Conservation (phyloP, 1,140 invertebrate species). For the Nasonia giraulti region DNA sequence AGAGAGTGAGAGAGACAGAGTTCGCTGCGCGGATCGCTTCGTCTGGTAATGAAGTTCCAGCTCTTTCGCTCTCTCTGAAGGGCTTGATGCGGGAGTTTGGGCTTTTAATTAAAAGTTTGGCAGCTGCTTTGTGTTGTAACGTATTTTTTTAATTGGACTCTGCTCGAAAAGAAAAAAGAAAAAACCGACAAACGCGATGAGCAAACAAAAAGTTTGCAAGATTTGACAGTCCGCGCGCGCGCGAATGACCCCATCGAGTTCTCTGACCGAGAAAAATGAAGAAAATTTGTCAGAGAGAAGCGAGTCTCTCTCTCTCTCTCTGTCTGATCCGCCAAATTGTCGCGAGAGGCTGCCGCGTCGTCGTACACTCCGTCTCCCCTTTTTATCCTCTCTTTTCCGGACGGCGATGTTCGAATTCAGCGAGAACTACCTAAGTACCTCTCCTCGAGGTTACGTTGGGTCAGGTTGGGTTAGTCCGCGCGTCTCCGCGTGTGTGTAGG, state of each 20-base stretch:
- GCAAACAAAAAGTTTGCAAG: neutral
- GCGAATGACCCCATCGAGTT: neutral
- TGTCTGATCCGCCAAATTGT: conserved; percentile 50
- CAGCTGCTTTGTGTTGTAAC: neutral
- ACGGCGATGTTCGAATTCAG: conserved; percentile 15
- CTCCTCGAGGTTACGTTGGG: neutral
- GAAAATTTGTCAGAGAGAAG: neutral
- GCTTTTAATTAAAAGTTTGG: neutral
- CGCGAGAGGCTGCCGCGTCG: conserved; percentile 45
- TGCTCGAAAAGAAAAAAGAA: neutral
- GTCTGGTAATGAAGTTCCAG: too few relatives aligned
- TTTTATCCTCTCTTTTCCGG: conserved; percentile 18
- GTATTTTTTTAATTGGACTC: neutral
- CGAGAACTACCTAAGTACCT: conserved; percentile 15
- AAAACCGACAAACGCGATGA: neutral
- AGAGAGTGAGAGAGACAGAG: neutral
- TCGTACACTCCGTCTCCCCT: conserved; percentile 17
- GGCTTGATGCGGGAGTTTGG: neutral
- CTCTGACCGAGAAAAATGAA: neutral
- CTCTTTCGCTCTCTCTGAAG: neutral
- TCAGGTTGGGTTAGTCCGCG: neutral
- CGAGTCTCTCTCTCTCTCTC: neutral
- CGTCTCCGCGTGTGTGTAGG: neutral
- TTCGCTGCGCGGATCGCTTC: conserved; percentile 16
- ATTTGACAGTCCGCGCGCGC: neutral